These are phyloP conservation scores for Coregonus suidteri DNA, from an alignment of 2,797 vertebrate genomes.

Conservation along the genomic window DNA sequence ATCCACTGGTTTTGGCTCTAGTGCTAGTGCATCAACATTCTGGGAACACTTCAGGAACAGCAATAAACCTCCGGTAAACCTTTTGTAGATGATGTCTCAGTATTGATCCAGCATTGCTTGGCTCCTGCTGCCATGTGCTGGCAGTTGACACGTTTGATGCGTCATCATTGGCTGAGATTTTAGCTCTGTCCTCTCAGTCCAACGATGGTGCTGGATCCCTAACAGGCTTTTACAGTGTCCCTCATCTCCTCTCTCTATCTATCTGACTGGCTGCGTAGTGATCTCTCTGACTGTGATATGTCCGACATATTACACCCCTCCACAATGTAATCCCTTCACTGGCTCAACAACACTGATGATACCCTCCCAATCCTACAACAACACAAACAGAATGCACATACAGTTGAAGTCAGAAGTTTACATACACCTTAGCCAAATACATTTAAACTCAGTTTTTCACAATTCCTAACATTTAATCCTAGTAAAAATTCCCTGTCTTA, in stretches of 20 bases:
- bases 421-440: too few relatives aligned
- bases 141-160: not conserved
- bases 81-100: not conserved
- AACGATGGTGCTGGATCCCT: not conserved
- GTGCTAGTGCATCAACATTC: not conserved
- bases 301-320: not conserved
- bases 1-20: not conserved
- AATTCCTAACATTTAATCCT: too few relatives aligned
- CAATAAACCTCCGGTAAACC: not conserved
- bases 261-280: constrained; percentile 18
- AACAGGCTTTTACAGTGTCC: not conserved
- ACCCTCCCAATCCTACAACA: not conserved
- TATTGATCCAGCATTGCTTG: not conserved
- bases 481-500: too few relatives aligned
- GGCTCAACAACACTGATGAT: not conserved
- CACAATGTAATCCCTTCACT: not conserved
- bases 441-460: too few relatives aligned
- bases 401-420: too few relatives aligned
- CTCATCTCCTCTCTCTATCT: constrained; percentile 12
- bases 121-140: not conserved
- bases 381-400: not conserved
- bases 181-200: not conserved
- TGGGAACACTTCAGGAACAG: not conserved
- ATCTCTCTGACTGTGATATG: not conserved
- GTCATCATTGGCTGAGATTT: not conserved